phyloP scores from a whole-genome alignment of 2,113 vertebrate species.

The Marmota flaviventris region DNA sequence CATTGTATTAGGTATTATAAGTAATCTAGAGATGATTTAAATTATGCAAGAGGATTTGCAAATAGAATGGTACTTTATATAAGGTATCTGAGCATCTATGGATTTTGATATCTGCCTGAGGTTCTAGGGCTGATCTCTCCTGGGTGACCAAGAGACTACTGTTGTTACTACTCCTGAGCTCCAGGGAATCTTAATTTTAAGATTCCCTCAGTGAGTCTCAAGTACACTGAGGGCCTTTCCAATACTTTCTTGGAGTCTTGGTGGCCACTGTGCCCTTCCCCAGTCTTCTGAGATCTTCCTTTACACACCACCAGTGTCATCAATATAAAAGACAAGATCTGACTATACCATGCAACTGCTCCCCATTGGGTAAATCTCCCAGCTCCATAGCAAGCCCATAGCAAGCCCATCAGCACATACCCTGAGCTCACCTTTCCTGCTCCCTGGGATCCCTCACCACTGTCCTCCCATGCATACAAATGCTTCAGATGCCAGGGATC shows the following conservation, averaged over 20 bases:
- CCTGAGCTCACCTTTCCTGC: not conserved
- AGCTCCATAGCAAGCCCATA: not conserved
- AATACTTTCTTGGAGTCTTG: not conserved
- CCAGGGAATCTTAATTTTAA: too few relatives aligned
- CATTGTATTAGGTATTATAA: too few relatives aligned
- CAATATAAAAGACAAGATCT: not conserved
- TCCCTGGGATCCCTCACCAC: not conserved
- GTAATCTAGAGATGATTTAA: too few relatives aligned
- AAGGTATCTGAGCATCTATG: too few relatives aligned
- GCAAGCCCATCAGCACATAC: too few relatives aligned
- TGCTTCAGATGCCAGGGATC: not conserved
- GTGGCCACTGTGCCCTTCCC: not conserved
- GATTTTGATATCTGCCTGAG: too few relatives aligned
- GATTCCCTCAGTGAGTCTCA: too few relatives aligned
- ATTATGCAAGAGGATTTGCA: too few relatives aligned
- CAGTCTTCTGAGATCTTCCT: not conserved
- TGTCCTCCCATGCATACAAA: rapidly evolving
- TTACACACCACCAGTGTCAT: not conserved
- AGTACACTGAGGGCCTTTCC: not conserved
- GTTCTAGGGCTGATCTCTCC: not conserved
- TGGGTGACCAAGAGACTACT: not conserved
- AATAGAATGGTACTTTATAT: too few relatives aligned
- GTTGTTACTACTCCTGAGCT: not conserved
- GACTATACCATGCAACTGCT: not conserved
- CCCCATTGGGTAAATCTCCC: not conserved